phyloP scores from a whole-genome alignment of 2,113 vertebrate species.

The Cebus imitator region DNA sequence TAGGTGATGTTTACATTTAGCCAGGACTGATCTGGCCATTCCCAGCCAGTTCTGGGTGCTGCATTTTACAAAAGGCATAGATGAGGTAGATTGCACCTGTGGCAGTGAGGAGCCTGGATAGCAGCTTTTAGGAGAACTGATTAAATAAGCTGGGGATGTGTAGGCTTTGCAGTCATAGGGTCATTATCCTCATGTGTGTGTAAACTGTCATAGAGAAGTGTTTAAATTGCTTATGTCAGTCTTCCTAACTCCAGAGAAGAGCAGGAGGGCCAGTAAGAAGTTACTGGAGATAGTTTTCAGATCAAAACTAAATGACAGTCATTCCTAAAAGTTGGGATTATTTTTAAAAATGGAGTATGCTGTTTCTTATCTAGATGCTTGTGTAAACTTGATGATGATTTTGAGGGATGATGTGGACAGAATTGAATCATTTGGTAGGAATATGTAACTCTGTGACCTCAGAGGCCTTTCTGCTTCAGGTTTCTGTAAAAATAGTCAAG shows the following conservation, averaged over 20 bases:
- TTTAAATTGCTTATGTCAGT: background rate
- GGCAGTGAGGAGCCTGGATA: background rate
- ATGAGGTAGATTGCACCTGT: background rate
- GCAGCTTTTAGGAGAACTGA: background rate
- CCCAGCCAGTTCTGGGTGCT: background rate
- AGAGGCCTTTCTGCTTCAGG: background rate
- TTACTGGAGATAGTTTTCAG: background rate
- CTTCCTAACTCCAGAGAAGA: background rate
- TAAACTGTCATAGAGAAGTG: background rate
- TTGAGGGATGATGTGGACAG: background rate
- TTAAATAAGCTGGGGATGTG: background rate
- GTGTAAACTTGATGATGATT: background rate
- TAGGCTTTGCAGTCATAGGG: background rate
- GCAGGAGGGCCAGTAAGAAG: background rate
- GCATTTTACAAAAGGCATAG: background rate
- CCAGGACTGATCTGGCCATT: background rate
- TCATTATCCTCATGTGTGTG: background rate
- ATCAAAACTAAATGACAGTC: background rate
- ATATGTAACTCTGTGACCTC: background rate
- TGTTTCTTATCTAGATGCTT: background rate
- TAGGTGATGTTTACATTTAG: background rate
- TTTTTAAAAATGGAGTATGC: background rate
- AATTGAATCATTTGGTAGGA: background rate
- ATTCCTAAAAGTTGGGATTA: background rate
- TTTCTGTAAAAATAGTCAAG: background rate